phyloP scores from a whole-genome alignment of 2,888 invertebrate species.

The Diadegma fenestrale region DNA sequence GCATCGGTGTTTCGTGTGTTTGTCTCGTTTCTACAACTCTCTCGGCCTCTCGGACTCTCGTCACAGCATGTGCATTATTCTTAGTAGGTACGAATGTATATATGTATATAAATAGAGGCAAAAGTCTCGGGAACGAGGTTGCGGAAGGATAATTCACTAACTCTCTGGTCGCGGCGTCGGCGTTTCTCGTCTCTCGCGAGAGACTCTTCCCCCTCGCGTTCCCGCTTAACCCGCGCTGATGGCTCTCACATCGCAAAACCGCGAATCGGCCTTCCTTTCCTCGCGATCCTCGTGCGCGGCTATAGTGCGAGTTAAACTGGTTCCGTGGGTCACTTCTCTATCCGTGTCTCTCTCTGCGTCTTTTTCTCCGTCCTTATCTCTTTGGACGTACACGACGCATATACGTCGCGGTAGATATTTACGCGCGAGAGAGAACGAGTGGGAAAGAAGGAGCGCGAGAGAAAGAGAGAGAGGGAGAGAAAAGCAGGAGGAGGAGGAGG shows the following conservation, averaged over 20 bases:
- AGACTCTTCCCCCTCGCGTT: constrained; percentile 20
- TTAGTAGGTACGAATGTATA: neutral
- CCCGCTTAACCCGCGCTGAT: constrained; percentile 29
- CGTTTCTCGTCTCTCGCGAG: constrained; percentile 53
- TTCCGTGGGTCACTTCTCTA: constrained; percentile 63
- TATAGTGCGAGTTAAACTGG: constrained; percentile 63
- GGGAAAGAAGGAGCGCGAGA: constrained; percentile 20
- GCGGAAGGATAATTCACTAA: constrained; percentile 82
- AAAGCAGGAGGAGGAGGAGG: constrained; percentile 24
- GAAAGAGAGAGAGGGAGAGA: constrained; percentile 35
- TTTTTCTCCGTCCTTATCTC: constrained; percentile 25
- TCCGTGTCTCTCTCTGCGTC: constrained; percentile 43
- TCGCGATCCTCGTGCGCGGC: constrained; percentile 54
- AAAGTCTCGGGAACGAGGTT: constrained; percentile 73
- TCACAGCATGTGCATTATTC: constrained; percentile 26
- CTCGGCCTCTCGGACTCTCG: neutral
- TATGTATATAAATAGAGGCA: constrained; percentile 4
- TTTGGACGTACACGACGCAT: constrained; percentile 48
- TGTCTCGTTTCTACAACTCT: constrained; percentile 29
- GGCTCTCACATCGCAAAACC: constrained; percentile 65
- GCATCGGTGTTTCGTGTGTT: constrained; percentile 43
- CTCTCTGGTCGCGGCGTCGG: constrained; percentile 55
- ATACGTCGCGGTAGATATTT: constrained; percentile 41
- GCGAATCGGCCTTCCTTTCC: constrained; percentile 67
- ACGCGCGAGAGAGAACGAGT: constrained; percentile 23